Conservation (phyloP, 2,113 vertebrate genomes). For the Ahaetulla prasina region DNA sequence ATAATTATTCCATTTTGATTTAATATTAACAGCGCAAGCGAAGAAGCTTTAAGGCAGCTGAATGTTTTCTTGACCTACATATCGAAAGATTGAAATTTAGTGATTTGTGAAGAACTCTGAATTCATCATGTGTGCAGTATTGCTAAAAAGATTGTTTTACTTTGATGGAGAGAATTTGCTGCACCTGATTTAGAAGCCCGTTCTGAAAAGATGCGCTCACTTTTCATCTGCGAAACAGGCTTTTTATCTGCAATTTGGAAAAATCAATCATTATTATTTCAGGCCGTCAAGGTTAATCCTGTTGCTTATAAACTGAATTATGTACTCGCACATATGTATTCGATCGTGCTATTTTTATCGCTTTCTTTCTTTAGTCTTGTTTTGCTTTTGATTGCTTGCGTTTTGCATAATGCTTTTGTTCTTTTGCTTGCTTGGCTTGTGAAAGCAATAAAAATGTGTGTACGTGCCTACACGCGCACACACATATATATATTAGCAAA, state of each 20-base stretch:
- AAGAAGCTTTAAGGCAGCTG: background rate
- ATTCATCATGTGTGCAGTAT: background rate
- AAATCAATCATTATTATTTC: background rate
- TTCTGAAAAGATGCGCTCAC: background rate
- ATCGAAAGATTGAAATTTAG: background rate
- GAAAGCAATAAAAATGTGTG: background rate
- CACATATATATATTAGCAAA: background rate
- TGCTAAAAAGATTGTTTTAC: background rate
- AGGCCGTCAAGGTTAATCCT: background rate
- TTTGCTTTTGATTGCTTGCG: background rate
- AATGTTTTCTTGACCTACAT: background rate
- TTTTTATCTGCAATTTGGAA: background rate
- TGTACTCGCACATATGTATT: background rate
- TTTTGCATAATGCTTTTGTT: background rate
- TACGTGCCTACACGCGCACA: rapidly evolving
- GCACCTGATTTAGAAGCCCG: background rate
- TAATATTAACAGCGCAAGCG: background rate
- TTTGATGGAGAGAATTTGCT: background rate
- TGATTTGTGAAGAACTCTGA: background rate
- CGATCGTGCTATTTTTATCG: background rate
- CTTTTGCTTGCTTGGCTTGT: background rate
- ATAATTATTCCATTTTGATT: background rate
- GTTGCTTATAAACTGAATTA: background rate
- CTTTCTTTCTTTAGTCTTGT: background rate
- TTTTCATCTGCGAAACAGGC: background rate